Conservation (phyloP, 2,888 invertebrate species). For the Cataglyphis rosenhaueri region DNA sequence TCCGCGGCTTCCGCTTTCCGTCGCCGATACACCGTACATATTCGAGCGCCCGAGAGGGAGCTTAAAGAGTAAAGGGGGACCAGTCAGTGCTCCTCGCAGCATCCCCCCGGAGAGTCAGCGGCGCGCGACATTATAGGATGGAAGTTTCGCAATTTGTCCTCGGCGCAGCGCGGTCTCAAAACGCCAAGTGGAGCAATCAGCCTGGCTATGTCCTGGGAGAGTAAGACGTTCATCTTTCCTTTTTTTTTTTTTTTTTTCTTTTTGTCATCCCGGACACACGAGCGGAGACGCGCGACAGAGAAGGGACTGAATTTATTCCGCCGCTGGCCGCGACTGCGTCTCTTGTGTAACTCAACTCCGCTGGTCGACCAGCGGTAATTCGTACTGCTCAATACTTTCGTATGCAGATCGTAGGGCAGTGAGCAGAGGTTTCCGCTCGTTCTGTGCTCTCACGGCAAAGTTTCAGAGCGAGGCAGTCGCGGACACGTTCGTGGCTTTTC, state of each 20-base stretch:
- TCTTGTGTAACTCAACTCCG: conserved; percentile 29
- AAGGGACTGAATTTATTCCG: conserved; percentile 46
- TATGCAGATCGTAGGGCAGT: conserved; percentile 49
- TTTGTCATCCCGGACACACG: conserved; percentile 35
- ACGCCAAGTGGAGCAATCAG: conserved; percentile 69
- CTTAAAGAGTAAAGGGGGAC: neutral
- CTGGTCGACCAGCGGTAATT: conserved; percentile 38
- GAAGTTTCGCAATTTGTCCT: conserved; percentile 67
- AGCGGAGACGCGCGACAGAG: conserved; percentile 26
- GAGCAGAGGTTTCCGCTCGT: conserved; percentile 27
- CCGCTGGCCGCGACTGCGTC: conserved; percentile 12
- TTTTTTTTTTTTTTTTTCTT: conserved; percentile 33
- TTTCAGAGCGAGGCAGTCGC: conserved; percentile 27
- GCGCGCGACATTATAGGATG: conserved; percentile 53
- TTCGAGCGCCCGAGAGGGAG: neutral
- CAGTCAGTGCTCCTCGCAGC: neutral
- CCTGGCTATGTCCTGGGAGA: conserved; percentile 63
- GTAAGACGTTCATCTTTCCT: conserved; percentile 66
- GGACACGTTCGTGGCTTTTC: neutral
- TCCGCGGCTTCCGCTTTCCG: conserved; percentile 2
- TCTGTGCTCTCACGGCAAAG: conserved; percentile 41
- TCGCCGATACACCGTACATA: conserved; percentile 21
- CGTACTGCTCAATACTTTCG: conserved; percentile 51
- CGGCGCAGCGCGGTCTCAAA: conserved; percentile 56
- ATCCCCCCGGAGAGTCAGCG: conserved; percentile 34